A percentile compares a stretch with the other conserved stretches of the same genome.
Conservation (phyloP, 2,797 vertebrate genomes). For the Gastrophryne carolinensis region DNA sequence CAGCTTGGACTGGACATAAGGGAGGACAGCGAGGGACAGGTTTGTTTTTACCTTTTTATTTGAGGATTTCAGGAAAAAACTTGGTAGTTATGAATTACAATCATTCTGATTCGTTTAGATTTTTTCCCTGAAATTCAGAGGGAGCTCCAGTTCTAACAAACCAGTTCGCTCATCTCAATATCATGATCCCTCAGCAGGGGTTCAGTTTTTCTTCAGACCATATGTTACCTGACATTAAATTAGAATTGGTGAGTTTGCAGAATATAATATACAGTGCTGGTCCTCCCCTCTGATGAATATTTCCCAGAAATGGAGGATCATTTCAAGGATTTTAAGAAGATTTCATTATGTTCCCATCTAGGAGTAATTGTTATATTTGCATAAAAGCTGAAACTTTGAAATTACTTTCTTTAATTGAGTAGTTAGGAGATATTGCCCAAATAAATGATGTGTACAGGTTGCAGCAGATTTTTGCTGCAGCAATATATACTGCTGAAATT, state of each 20-base stretch:
- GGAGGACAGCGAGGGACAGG: no score
- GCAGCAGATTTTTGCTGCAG: not conserved
- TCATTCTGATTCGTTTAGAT: no score
- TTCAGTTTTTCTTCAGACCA: not conserved
- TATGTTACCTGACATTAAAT: not conserved
- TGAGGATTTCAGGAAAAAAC: no score
- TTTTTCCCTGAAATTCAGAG: no score
- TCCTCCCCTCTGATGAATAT: not conserved
- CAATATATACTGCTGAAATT: no score
- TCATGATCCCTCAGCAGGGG: no score
- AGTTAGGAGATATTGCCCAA: conserved; percentile 14
- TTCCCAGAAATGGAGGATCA: conserved; percentile 27
- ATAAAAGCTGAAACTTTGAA: conserved; percentile 36
- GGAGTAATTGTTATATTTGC: conserved; percentile 23
- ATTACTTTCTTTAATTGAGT: conserved; percentile 31
- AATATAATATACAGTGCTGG: not conserved
- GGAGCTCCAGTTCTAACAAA: no score
- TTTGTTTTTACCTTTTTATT: no score
- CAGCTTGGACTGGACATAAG: no score
- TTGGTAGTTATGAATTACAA: no score
- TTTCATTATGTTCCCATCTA: conserved; percentile 45
- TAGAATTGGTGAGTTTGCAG: not conserved
- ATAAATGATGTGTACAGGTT: not conserved
- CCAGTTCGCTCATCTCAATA: no score
- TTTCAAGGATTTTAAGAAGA: conserved; percentile 28